Conservation (phyloP, 2,113 vertebrate species). For the Elephas maximus region DNA sequence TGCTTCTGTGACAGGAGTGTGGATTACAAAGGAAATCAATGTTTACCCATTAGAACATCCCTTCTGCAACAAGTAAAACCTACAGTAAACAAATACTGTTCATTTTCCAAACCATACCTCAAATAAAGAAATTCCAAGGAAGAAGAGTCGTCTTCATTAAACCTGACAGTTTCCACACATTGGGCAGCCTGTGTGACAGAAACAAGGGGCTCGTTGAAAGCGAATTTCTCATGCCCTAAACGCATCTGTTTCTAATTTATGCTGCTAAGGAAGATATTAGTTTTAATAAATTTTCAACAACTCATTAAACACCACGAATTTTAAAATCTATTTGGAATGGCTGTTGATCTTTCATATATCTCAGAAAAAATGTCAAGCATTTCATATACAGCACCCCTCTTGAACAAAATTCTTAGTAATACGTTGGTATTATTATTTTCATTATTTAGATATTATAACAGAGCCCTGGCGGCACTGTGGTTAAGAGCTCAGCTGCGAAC, state of each 20-base stretch:
- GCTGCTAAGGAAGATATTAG: not conserved
- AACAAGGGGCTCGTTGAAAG: not conserved
- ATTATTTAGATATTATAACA: slow-evolving; percentile 1
- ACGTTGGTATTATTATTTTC: slow-evolving; percentile 40
- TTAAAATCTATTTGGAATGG: not conserved
- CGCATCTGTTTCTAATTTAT: not conserved
- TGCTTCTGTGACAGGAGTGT: not conserved
- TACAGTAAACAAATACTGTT: not conserved
- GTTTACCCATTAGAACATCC: not conserved
- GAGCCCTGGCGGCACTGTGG: too few relatives aligned
- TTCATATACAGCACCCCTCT: not conserved
- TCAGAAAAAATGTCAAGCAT: not conserved
- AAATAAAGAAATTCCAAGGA: not conserved
- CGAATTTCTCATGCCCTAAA: not conserved
- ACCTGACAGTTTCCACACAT: not conserved
- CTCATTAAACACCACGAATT: not conserved
- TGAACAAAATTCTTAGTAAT: not conserved
- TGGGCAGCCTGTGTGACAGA: not conserved
- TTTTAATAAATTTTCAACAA: not conserved
- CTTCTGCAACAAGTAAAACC: not conserved
- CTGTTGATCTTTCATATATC: not conserved
- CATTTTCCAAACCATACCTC: slow-evolving; percentile 5
- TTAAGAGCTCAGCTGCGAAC: too few relatives aligned
- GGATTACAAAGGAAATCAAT: not conserved
- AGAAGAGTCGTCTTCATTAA: slow-evolving; percentile 14